Conservation (phyloP, 2,888 invertebrate species). For the Brachypalpus laphriformis region DNA sequence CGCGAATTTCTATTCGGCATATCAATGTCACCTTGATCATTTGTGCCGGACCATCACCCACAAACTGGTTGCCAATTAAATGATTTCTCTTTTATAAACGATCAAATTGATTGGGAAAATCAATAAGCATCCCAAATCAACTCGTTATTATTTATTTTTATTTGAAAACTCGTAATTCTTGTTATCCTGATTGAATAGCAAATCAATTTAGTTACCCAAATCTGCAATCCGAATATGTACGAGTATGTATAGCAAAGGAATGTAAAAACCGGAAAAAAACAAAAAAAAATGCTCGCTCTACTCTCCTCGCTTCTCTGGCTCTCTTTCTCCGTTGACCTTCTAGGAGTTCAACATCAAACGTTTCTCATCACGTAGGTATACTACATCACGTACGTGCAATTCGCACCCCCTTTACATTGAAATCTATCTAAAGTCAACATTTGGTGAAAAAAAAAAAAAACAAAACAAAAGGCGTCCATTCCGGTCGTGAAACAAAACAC, state of each 20-base stretch:
- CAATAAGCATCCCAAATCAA: not conserved
- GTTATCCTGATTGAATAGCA: constrained; percentile 13
- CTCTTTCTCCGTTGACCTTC: constrained; percentile 33
- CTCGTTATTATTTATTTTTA: not conserved
- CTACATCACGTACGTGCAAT: constrained; percentile 31
- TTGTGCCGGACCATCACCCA: not conserved
- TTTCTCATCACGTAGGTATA: constrained; percentile 28
- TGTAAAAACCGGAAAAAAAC: constrained; percentile 1
- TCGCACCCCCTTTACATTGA: constrained; percentile 57
- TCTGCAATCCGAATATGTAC: not conserved
- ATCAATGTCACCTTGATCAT: not conserved
- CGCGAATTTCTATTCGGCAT: not conserved
- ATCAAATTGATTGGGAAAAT: not conserved
- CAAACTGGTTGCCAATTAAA: not conserved
- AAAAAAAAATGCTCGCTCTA: not conserved
- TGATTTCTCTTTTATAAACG: not conserved
- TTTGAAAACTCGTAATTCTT: constrained; percentile 29
- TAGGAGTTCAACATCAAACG: constrained; percentile 49
- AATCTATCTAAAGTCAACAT: constrained; percentile 60
- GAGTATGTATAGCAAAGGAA: not conserved
- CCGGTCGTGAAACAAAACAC: too few relatives aligned
- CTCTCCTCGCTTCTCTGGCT: not conserved
- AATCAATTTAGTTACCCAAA: not conserved
- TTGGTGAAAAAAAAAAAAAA: not conserved
- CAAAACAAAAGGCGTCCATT: constrained; percentile 64